phyloP scores from a whole-genome alignment of 2,797 vertebrate genomes.

The Coccyzus lansbergi region DNA sequence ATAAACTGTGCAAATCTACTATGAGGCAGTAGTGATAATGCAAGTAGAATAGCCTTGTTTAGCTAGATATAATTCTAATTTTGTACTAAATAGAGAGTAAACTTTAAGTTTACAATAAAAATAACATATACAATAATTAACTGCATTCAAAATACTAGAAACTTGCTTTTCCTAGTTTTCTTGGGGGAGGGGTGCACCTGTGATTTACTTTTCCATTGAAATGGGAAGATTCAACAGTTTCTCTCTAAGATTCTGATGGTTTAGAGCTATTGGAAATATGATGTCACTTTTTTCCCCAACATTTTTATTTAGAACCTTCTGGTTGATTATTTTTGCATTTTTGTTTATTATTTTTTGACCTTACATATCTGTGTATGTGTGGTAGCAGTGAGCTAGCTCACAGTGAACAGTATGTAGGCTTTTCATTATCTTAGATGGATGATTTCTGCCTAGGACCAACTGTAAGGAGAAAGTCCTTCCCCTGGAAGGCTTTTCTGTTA shows the following conservation, averaged over 20 bases:
- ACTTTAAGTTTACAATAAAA: not conserved
- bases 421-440: not conserved
- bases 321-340: not conserved
- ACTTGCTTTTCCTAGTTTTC: not conserved
- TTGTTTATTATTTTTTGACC: too few species aligned
- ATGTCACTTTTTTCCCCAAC: not conserved
- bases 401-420: not conserved
- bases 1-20: not conserved
- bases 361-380: not conserved
- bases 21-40: not conserved
- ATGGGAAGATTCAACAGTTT: not conserved
- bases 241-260: not conserved
- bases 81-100: not conserved
- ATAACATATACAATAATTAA: not conserved
- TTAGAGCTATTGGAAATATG: not conserved
- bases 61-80: not conserved
- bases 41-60: not conserved
- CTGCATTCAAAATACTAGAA: not conserved
- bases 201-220: not conserved
- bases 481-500: not conserved
- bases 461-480: not conserved
- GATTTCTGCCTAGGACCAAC: not conserved
- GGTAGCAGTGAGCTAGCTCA: not conserved
- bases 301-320: not conserved
- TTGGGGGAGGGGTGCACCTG: fast-evolving